A percentile compares a stretch with the other conserved stretches of the same genome.
Evolutionary conservation across 2,113 vertebrate genomes (phyloP).

Genomic region (Miniopterus natalensis): DNA sequence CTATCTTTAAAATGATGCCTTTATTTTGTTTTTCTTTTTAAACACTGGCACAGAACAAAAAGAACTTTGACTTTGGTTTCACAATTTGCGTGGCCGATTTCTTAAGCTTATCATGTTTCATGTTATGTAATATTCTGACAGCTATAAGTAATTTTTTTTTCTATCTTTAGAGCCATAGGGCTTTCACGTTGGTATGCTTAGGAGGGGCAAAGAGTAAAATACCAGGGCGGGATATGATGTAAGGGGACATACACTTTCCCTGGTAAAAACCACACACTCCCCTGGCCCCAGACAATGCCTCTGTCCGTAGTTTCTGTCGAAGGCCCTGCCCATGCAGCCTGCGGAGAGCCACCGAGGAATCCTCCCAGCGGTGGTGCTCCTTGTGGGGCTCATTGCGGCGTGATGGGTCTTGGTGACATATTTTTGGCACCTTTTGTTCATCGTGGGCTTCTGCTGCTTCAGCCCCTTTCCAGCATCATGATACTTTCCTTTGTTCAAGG

Average conservation of each 20-base stretch:
- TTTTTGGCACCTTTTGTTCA: background rate
- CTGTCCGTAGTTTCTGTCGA: background rate
- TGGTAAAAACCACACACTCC: background rate
- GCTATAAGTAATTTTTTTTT: background rate
- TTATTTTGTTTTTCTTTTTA: background rate
- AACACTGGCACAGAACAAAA: background rate
- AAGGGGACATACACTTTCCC: background rate
- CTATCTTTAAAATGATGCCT: background rate
- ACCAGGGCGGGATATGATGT: too few relatives aligned
- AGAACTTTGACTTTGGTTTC: slow-evolving; percentile 34
- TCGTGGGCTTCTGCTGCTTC: background rate
- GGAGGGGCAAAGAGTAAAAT: background rate
- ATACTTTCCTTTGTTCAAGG: background rate
- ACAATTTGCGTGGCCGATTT: background rate
- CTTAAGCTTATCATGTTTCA: background rate
- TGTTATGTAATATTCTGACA: background rate
- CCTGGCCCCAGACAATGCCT: background rate
- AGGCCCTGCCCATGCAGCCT: background rate
- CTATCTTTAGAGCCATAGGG: background rate
- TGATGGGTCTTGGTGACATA: background rate
- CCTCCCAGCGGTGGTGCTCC: background rate
- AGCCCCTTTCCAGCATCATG: background rate
- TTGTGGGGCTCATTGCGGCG: background rate
- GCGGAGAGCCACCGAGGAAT: background rate
- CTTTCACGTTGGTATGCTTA: background rate